These are phyloP conservation scores for Andrena haemorrhoa DNA, from an alignment of 2,888 invertebrate genomes.

Conservation along the genomic window DNA sequence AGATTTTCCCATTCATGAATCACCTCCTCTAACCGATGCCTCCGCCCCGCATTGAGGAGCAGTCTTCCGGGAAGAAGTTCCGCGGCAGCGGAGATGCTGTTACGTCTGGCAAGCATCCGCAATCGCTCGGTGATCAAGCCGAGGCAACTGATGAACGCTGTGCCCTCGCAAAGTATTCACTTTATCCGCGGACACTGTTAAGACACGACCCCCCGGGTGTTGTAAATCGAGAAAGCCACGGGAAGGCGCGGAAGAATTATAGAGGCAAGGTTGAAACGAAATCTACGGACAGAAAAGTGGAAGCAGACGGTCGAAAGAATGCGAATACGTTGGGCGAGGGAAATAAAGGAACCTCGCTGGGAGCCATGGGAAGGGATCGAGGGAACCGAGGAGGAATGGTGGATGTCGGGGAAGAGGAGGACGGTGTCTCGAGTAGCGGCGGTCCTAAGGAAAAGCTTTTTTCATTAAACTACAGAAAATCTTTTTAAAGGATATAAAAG, in stretches of 20 bases:
- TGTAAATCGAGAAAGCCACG: neutral
- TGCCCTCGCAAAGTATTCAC: neutral
- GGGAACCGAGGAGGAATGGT: neutral
- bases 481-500: conserved; percentile 72
- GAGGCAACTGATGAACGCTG: neutral
- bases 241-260: neutral
- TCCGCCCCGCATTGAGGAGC: conserved; percentile 24
- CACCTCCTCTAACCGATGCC: conserved; percentile 41
- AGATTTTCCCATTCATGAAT: conserved; percentile 66
- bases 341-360: conserved; percentile 23
- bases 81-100: neutral
- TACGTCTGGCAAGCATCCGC: neutral
- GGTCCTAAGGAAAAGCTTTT: conserved; percentile 63
- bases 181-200: no score
- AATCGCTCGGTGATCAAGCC: neutral
- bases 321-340: neutral
- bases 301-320: neutral
- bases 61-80: conserved; percentile 26
- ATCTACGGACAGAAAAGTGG: conserved; percentile 13
- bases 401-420: neutral
- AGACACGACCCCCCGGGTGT: no score
- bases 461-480: conserved; percentile 71
- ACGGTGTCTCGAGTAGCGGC: conserved; percentile 52
- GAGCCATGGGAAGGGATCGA: neutral
- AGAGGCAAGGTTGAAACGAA: neutral